Evolutionary conservation across 2,888 invertebrate genomes (phyloP), one percentile per base, ranked within the genome.

Genomic region (Crioceris asparagi): DNA sequence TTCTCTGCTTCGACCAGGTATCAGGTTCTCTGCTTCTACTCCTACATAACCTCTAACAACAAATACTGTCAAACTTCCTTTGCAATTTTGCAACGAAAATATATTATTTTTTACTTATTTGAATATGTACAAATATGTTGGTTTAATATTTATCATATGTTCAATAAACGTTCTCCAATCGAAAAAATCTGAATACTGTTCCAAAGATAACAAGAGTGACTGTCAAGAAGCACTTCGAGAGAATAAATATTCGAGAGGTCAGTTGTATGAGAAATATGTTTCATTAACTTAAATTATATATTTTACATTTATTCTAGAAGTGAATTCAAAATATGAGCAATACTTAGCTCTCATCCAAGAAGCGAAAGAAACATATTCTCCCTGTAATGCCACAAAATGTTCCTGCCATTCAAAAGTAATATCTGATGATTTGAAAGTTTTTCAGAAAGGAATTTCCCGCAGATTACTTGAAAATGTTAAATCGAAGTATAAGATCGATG

Each of bases 391-490:
- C 16, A 58, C 55, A 7, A 75, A 75, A 46, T 83, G 83, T 57
- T 69, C 67, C 33, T 85, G 85, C 54, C 73, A 77, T 55, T 60
- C 61, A 37, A 58, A 68, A 49, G 74, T 81, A 4, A 77, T 91
- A 37, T 61, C 70, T 8, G 63, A 70, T 17, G 88, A 92, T 61
- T 67, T 93, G 36, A 62, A 62, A 35, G 69, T 75, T 4, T 93
- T 83, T 62, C 65, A 69, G 47, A 65, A 41, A 18, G 90, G 90
- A 29, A 84, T 93, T 40, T 74, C 71, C 0, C 68, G 72, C 50
- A 67, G 77, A 45, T 66, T 75, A 57, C 72, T 91, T 46, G 66
- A 76, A 27, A 58, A 61, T 30, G 74, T 83, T 23, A 65, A 56
- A 32, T 49, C 62, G 5, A 66, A 63, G 65, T 65, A 54, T 48